Evolutionary conservation across 2,888 invertebrate species (phyloP).

Genomic region (Amphipoea lucens): DNA sequence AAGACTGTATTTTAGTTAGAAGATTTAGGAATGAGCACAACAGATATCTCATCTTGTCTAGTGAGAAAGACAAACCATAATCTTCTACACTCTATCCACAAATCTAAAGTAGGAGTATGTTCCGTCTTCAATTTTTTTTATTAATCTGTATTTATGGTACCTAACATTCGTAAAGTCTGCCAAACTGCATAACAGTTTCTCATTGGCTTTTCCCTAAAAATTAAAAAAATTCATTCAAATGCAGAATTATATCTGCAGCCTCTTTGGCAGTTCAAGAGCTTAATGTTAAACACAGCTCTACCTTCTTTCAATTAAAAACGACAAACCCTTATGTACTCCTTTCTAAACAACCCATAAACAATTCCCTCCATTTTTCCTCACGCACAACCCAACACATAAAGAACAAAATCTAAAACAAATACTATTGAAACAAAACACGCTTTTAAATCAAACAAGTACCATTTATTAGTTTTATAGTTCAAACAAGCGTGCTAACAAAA

Average conservation of each 20-base stretch:
- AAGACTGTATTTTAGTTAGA: neutral
- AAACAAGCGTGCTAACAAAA: slow-evolving; percentile 65
- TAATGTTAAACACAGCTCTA: neutral
- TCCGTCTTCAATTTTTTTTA: neutral
- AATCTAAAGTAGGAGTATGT: too few relatives aligned
- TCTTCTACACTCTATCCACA: neutral
- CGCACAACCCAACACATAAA: slow-evolving; percentile 34
- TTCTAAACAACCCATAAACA: slow-evolving; percentile 37
- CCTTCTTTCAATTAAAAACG: neutral
- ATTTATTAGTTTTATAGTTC: slow-evolving; percentile 66
- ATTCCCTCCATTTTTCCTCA: slow-evolving; percentile 21
- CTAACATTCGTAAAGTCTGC: neutral
- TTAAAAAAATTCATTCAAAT: neutral
- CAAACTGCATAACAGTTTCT: neutral
- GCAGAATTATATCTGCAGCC: too few relatives aligned
- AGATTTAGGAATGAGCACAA: neutral
- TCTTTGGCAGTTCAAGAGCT: neutral
- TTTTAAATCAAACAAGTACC: slow-evolving; percentile 56
- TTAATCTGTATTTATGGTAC: too few relatives aligned
- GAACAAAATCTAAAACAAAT: slow-evolving; percentile 50
- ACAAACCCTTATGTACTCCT: neutral
- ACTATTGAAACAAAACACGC: slow-evolving; percentile 41
- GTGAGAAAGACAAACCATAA: neutral
- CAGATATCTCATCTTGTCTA: neutral
- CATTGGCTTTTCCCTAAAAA: neutral